phyloP scores from a whole-genome alignment of 2,113 vertebrate species.

The Collichthys lucidus region DNA sequence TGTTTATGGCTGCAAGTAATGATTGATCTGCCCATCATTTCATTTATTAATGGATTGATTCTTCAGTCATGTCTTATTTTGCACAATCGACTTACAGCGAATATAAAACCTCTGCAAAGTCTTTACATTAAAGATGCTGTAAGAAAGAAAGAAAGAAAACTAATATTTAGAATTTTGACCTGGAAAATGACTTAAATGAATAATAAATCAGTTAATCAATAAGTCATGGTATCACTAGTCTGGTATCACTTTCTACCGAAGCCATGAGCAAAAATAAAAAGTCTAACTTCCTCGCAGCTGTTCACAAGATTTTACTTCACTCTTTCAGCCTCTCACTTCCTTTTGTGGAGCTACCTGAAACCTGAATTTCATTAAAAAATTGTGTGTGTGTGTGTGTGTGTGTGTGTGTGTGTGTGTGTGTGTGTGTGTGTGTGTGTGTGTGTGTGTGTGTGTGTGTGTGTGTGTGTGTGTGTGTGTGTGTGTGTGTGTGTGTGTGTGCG shows the following conservation, averaged over 20 bases:
- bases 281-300: slow-evolving; percentile 15
- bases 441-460: not conserved
- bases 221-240: not conserved
- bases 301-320: slow-evolving; percentile 9
- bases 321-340: slow-evolving; percentile 24
- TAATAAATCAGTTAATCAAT: not conserved
- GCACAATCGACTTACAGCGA: not conserved
- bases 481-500: not conserved
- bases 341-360: slow-evolving; percentile 6
- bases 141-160: too few species aligned
- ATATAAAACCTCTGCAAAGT: not conserved
- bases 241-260: not conserved
- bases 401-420: not conserved
- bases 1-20: not conserved
- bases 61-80: too few species aligned
- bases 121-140: not conserved
- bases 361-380: slow-evolving; percentile 6
- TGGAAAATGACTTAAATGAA: not conserved
- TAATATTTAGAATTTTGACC: not conserved
- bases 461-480: not conserved
- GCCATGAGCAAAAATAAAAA: not conserved
- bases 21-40: not conserved
- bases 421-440: too few species aligned
- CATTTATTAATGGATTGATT: too few species aligned
- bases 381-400: not conserved